Evolutionary conservation across 2,113 vertebrate genomes (phyloP).

Genomic region (Micronisus gabar): DNA sequence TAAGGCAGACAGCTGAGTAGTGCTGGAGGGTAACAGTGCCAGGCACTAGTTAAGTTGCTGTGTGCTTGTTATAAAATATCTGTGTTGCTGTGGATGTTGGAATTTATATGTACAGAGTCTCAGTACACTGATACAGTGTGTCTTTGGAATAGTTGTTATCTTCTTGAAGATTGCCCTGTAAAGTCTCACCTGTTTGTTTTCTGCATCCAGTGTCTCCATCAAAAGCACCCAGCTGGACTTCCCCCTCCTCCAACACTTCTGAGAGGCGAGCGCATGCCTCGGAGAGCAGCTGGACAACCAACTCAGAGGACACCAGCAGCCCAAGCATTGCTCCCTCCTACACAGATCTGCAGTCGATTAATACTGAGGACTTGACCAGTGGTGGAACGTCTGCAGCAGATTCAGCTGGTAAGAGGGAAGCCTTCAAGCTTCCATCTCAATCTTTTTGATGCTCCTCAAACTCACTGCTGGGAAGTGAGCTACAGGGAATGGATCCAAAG

Average conservation of each 20-base stretch:
- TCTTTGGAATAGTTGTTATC: not conserved
- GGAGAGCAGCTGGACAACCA: conserved; percentile 77
- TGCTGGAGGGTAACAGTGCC: not conserved
- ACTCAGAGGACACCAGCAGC: conserved; percentile 75
- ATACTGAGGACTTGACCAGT: conserved; percentile 69
- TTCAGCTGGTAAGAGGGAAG: conserved; percentile 71
- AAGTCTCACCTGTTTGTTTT: not conserved
- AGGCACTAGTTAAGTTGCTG: not conserved
- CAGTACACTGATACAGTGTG: not conserved
- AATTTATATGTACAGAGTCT: not conserved
- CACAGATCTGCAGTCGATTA: conserved; percentile 70
- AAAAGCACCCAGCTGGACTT: conserved; percentile 66
- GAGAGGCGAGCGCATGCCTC: conserved; percentile 62
- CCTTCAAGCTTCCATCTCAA: not conserved
- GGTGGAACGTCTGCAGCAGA: conserved; percentile 67
- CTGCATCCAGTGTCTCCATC: conserved; percentile 48
- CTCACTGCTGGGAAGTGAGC: not conserved
- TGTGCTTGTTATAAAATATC: not conserved
- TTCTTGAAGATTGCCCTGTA: not conserved
- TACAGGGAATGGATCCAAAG: not conserved
- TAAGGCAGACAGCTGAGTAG: not conserved
- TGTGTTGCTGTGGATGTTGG: not conserved
- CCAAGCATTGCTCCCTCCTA: conserved; percentile 74
- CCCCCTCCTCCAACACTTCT: conserved; percentile 63
- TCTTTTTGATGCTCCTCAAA: not conserved